Conservation (phyloP, 2,113 vertebrate genomes). For the Anhinga anhinga region DNA sequence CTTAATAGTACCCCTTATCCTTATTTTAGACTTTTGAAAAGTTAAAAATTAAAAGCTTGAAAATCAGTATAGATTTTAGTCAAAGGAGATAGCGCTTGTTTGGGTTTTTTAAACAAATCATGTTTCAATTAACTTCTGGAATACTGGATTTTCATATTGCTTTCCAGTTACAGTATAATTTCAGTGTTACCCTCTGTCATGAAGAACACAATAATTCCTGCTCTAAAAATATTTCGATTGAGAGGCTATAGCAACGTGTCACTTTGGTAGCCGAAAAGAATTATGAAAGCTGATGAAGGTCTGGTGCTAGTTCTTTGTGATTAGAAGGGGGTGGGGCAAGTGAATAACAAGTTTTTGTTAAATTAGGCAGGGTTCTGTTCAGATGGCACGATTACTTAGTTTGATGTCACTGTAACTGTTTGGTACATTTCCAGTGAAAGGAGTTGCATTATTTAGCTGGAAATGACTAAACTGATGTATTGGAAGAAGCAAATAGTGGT, state of each 20-base stretch:
- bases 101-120: neutral
- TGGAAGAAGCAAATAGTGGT: neutral
- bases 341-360: neutral
- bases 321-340: neutral
- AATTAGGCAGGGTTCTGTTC: neutral
- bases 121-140: neutral
- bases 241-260: neutral
- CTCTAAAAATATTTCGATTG: neutral
- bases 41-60: neutral
- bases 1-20: neutral
- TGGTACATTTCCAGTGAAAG: neutral
- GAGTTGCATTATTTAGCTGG: neutral
- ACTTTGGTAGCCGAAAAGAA: neutral
- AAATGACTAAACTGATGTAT: neutral
- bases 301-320: neutral
- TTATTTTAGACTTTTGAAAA: neutral
- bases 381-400: neutral
- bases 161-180: neutral
- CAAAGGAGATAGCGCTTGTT: neutral
- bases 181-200: neutral
- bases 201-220: neutral
- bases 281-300: neutral
- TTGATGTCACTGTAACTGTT: neutral
- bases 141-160: neutral
- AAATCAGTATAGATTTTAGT: neutral